Base-by-base conservation (phyloP, 2,888 invertebrate species). In the Danaus chrysippus region DNA sequence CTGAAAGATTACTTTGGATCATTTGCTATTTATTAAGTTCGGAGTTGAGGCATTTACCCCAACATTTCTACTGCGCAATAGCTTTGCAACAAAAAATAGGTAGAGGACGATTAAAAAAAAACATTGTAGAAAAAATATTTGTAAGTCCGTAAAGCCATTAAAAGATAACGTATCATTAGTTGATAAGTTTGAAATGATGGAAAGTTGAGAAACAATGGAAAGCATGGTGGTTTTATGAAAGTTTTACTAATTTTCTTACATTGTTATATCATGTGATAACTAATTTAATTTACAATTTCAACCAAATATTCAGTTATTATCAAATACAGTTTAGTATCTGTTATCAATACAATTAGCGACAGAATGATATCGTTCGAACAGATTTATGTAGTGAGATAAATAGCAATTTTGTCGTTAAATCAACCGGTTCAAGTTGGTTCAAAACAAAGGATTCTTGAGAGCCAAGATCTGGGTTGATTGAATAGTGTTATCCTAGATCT, bases 111-210 rank as follows among this genome's bases (percentile, higher is more conserved):
- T 65, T 56, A 54, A 53, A 67, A 70, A 66, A 71, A 69, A 69
- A 62, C 52, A 66, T 68, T 63, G 66, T 65, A 75, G 23, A 34
- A 77, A 76, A 78, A 78, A 73, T 70, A 66, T 70, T 41, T 61
- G 67, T 70, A 73, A 76, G 71, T 75, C 72, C 71, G 73, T 76
- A 74, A 76, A 80, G 73, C 78, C 78, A 82, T 81, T 81, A 82
- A 71, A 73, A 75, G 83, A 81, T 83, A 81, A 81, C 70, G 67
- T 70, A 70, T 77, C 76, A 79, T 82, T 79, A 81, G 74, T 66
- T 75, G 81, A 81, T 76, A 81, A 76, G 66, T 63, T 63, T 61
- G 61, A 59, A 65, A 63, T 61, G 67, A 67, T 62, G 58, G 66
- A 68, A 67, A 58, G 44, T 54, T 54, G 13, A 15, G 34, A 59